phyloP scores from a whole-genome alignment of 1,140 invertebrate species.

The Choristoneura fumiferana region DNA sequence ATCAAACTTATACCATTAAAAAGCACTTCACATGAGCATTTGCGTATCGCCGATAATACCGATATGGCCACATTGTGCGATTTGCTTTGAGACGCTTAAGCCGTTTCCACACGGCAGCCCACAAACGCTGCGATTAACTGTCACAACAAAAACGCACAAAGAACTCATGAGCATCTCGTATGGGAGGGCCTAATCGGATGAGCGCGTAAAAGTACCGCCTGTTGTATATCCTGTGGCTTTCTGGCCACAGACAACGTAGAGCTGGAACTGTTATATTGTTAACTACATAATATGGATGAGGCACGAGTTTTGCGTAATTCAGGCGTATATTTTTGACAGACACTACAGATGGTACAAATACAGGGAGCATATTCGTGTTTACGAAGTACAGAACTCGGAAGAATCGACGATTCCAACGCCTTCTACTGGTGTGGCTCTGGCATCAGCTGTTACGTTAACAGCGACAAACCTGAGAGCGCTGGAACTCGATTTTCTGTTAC shows the following conservation, averaged over 20 bases:
- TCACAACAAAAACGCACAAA: constrained; percentile 21
- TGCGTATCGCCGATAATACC: constrained; percentile 7
- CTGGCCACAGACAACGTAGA: neutral
- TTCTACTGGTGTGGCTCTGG: no score
- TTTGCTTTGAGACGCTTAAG: constrained; percentile 12
- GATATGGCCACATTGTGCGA: neutral
- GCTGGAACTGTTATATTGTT: neutral
- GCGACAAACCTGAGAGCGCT: no score
- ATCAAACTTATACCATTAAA: no score
- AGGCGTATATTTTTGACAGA: no score
- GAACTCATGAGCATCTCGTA: constrained; percentile 3
- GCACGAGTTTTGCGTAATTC: no score
- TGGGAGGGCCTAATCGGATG: constrained; percentile 21
- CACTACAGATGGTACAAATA: no score
- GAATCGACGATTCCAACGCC: no score
- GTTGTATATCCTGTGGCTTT: constrained; percentile 16
- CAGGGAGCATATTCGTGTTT: no score
- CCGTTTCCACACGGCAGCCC: neutral
- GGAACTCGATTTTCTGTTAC: no score
- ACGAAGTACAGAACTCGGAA: no score
- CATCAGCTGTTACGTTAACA: no score
- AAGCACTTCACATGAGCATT: neutral
- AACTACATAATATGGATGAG: no score
- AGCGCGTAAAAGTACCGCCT: constrained; percentile 20
- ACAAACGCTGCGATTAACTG: constrained; percentile 16